phyloP scores from a whole-genome alignment of 2,113 vertebrate species.

The Rhynchomys soricoides region DNA sequence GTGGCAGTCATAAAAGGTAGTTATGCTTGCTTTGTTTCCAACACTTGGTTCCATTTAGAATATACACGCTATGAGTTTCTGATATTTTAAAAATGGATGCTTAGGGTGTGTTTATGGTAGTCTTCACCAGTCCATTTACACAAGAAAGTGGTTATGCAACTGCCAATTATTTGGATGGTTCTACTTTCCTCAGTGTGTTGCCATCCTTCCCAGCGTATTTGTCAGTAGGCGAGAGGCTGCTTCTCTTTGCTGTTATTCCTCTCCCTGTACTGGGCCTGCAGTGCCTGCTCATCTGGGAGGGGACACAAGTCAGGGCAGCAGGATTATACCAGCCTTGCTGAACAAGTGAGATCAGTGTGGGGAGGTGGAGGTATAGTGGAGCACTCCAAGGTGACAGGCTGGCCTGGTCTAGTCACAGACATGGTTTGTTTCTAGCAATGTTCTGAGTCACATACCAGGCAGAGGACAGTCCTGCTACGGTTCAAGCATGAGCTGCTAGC shows the following conservation, averaged over 20 bases:
- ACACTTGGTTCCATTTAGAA: neutral
- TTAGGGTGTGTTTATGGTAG: neutral
- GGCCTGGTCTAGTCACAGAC: neutral
- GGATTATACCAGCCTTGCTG: neutral
- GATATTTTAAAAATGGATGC: slow-evolving; percentile 36
- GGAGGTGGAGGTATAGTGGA: neutral
- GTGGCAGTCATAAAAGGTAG: neutral
- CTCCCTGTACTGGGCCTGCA: neutral
- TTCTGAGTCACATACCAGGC: neutral
- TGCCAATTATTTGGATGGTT: neutral
- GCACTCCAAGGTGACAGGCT: neutral
- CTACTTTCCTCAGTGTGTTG: no score
- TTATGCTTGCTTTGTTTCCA: neutral
- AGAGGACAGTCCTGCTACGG: neutral
- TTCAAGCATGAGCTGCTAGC: neutral
- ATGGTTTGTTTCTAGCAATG: neutral
- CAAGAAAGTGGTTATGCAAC: slow-evolving; percentile 9
- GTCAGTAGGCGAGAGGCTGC: neutral
- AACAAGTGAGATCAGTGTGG: neutral
- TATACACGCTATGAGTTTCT: neutral
- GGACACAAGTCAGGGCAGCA: no score
- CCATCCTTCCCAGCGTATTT: neutral
- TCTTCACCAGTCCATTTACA: neutral
- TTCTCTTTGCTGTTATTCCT: neutral
- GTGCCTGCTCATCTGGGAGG: neutral